phyloP scores from a whole-genome alignment of 2,888 invertebrate genomes.

The Aphodius granarius region DNA sequence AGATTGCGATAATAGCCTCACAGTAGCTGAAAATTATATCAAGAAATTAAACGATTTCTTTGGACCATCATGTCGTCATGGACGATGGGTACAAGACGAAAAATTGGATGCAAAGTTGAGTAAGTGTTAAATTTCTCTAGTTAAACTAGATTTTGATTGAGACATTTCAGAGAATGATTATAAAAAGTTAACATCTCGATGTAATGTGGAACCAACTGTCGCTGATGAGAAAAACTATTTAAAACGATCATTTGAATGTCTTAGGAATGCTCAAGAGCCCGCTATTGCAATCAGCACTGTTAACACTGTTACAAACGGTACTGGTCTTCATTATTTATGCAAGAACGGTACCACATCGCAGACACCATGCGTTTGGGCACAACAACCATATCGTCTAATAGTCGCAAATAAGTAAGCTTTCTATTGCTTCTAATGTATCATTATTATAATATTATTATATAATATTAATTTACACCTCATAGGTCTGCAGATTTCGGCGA shows the following conservation, averaged over 20 bases:
- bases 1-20: constrained; percentile 29
- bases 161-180: constrained; percentile 28
- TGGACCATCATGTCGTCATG: constrained; percentile 72
- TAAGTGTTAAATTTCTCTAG: constrained; percentile 51
- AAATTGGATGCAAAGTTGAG: constrained; percentile 61
- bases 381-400: constrained; percentile 64
- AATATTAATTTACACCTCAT: constrained; percentile 2
- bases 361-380: constrained; percentile 62
- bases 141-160: constrained; percentile 32
- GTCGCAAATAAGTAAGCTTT: constrained; percentile 57
- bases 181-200: constrained; percentile 58
- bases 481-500: neutral
- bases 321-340: constrained; percentile 38
- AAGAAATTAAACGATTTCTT: constrained; percentile 66
- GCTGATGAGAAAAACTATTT: constrained; percentile 37
- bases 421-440: too few species aligned
- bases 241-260: constrained; percentile 58
- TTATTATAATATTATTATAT: too few species aligned
- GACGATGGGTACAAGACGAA: constrained; percentile 63
- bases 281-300: constrained; percentile 61
- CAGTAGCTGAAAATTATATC: constrained; percentile 63
- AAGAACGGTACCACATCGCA: constrained; percentile 41
- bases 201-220: constrained; percentile 48
- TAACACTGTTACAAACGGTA: constrained; percentile 41
- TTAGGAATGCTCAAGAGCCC: constrained; percentile 53